These are phyloP conservation scores for Pseudochromis fuscus DNA, from an alignment of 2,797 vertebrate genomes.

Conservation along the genomic window DNA sequence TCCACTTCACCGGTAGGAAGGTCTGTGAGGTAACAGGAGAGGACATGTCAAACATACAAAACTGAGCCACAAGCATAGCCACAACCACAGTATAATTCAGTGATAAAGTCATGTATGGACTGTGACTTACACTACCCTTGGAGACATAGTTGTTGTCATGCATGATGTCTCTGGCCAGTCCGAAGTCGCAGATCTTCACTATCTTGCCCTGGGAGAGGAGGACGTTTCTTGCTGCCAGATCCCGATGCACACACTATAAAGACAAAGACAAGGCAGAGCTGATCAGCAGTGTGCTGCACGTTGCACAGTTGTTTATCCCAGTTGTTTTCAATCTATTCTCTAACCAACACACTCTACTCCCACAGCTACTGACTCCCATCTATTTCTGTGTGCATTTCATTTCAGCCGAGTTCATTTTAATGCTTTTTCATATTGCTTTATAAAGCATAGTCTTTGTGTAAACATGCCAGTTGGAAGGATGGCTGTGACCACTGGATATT, in stretches of 20 bases:
- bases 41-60: slow-evolving; percentile 6
- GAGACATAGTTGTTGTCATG: slow-evolving; percentile 99
- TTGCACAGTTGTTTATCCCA: too few relatives aligned
- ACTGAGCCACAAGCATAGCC: background rate
- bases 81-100: background rate
- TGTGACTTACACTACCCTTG: slow-evolving; percentile 94
- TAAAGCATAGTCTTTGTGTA: slow-evolving; percentile 67
- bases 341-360: slow-evolving; percentile 25
- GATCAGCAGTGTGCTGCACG: background rate
- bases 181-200: slow-evolving; percentile 99
- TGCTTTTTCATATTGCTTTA: slow-evolving; percentile 65
- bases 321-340: slow-evolving; percentile 12
- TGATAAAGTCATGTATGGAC: background rate
- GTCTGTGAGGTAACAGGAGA: slow-evolving; percentile 84
- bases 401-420: slow-evolving; percentile 61
- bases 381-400: slow-evolving; percentile 52
- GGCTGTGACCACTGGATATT: slow-evolving; percentile 77
- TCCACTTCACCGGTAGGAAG: slow-evolving; percentile 99
- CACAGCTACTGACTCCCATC: slow-evolving; percentile 28
- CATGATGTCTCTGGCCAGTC: slow-evolving; percentile 98
- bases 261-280: background rate
- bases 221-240: slow-evolving; percentile 97
- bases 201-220: slow-evolving; percentile 98
- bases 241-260: slow-evolving; percentile 95
- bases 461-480: slow-evolving; percentile 72